Evolutionary conservation across 35 echinoderm and acorn worm genomes (phyloP), one percentile per base, ranked within the genome.

Genomic region (Amphiura filiformis): DNA sequence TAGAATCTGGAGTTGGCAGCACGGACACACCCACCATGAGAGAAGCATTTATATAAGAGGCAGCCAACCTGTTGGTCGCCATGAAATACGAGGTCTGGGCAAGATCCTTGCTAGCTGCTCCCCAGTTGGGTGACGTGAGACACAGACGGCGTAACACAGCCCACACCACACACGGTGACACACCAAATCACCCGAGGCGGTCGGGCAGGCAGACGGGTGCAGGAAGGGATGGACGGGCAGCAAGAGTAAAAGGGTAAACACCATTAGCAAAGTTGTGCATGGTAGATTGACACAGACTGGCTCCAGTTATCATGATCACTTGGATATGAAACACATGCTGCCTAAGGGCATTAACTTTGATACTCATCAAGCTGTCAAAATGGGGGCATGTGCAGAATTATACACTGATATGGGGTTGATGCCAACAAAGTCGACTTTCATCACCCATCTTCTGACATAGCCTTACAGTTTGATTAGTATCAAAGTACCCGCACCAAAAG

Each of bases 61-160:
- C 93, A 94, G 82, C 96, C 95, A 97, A 99, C 96, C 96, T 99
- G 96, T 99, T 99, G 89, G 93, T 99, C 90, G 96, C 96, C 93
- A 99, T 95, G 96, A 99, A 99, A 94, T 99, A 99, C 36, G 96
- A 94, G 87, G 93, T 99, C 96, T 99, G 96, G 38, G 96, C 90
- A 65, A 99, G 93, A 82, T 99, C 96, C 96, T 99, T 99, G 93
- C 93, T 99, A 87, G 96, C 96, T 99, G 93, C 92, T 94, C 86
- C 75, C 81, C 37, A 32, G n/a, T n/a, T n/a, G 81, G 44, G 31
- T 36, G 49, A 31, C 44, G 37, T 30, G 83, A 34, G 83, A 64
- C 49, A 85, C 83, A 61, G 56, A 33, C 56, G 83, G 35, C 56
- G 35, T 36, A 42, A 35, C 81, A 91, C 81, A 91, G 36, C 49